Conservation (phyloP, 2,888 invertebrate species). For the Agrilus cyanescens region DNA sequence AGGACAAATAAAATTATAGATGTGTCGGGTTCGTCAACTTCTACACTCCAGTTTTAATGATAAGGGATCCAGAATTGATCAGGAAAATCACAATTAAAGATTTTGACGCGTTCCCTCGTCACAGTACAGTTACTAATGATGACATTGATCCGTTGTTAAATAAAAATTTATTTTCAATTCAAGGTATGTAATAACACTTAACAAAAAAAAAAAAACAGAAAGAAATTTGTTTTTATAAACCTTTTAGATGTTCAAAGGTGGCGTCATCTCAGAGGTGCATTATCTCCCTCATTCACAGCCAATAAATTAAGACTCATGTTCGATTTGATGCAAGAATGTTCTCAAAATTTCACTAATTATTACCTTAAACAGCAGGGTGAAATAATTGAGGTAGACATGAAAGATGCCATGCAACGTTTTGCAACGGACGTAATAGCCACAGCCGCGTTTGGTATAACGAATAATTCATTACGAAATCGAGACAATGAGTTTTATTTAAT, state of each 20-base stretch:
- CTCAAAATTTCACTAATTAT: slow-evolving; percentile 6
- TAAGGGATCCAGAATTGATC: slow-evolving; percentile 15
- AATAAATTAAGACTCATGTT: slow-evolving; percentile 7
- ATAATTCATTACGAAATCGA: slow-evolving; percentile 38
- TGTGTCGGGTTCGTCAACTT: slow-evolving; percentile 7
- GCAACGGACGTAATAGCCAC: slow-evolving; percentile 43
- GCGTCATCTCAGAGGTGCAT: slow-evolving; percentile 9
- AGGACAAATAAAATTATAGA: not conserved
- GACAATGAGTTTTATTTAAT: slow-evolving; percentile 40
- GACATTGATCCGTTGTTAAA: not conserved
- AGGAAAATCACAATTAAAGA: slow-evolving; percentile 6
- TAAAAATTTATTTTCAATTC: not conserved
- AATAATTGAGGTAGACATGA: slow-evolving; percentile 28
- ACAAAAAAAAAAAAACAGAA: slow-evolving; percentile 10
- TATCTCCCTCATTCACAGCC: slow-evolving; percentile 8
- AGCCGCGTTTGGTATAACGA: slow-evolving; percentile 40
- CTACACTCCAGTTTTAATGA: slow-evolving; percentile 5
- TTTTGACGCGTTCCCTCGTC: too few species aligned
- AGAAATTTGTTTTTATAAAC: slow-evolving; percentile 10
- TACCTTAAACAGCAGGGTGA: slow-evolving; percentile 6
- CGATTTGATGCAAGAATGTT: slow-evolving; percentile 5
- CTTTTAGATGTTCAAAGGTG: slow-evolving; percentile 1
- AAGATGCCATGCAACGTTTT: slow-evolving; percentile 36
- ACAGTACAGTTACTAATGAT: not conserved
- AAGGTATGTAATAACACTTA: not conserved